Percentiles rank a stretch among this genome's conserved stretches.
Evolutionary conservation across 2,113 vertebrate genomes (phyloP).

Genomic region (Sinocyclocheilus rhinocerous): DNA sequence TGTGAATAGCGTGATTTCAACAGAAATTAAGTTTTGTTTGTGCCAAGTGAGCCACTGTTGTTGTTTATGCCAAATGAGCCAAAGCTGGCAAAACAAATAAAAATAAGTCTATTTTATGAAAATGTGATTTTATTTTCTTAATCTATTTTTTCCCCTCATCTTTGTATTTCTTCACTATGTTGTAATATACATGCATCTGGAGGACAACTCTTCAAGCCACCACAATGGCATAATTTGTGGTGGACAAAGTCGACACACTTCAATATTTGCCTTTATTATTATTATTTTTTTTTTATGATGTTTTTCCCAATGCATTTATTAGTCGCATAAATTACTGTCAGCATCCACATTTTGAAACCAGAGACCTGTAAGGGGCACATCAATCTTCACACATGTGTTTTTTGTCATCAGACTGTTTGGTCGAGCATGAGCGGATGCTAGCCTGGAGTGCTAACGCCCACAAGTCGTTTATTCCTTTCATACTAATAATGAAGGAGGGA

Average conservation of each 20-base stretch:
- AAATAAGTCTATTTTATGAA: not conserved
- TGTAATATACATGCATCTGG: too few species aligned
- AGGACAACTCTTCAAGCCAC: too few species aligned
- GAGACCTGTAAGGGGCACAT: conserved; percentile 16
- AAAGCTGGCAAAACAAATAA: too few species aligned
- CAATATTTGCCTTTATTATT: not conserved
- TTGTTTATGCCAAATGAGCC: too few species aligned
- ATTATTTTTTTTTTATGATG: not conserved
- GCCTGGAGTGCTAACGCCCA: not conserved
- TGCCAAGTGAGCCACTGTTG: too few species aligned
- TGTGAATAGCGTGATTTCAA: too few species aligned
- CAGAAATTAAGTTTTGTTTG: too few species aligned
- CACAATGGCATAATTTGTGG: not conserved
- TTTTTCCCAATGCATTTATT: not conserved
- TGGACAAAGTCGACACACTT: not conserved
- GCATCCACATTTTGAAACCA: conserved; percentile 9
- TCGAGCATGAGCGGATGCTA: not conserved
- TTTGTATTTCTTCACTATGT: too few species aligned
- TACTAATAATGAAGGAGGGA: conserved; percentile 4
- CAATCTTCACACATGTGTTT: conserved; percentile 6
- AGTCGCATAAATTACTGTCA: not conserved
- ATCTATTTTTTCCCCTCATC: too few species aligned
- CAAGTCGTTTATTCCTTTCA: conserved; percentile 6
- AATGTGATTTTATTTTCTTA: too few species aligned
- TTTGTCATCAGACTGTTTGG: not conserved